Base-by-base conservation (phyloP, 2,888 invertebrate species). In the Dasypogon diadema region DNA sequence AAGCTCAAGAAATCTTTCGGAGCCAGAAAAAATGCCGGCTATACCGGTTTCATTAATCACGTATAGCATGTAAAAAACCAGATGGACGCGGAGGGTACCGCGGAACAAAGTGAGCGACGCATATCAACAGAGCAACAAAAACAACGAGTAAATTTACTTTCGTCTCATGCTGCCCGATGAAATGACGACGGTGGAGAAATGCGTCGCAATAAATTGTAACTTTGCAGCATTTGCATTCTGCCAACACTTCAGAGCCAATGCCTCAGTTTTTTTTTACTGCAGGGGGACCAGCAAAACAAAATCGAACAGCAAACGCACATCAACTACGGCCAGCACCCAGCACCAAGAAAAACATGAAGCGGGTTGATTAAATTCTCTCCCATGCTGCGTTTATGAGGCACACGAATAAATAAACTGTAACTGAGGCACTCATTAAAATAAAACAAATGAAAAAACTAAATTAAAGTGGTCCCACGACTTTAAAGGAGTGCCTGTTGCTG, bases 121-220 rank as follows among this genome's bases (percentile, higher is more conserved):
- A 58, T 58, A 26, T 58, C 30, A 58, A 58, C 6, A 8, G 26
- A 58, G 8, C 26, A 4, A 58, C 30, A 30, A 58, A 30, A 58
- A 58, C 16, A 58, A 16, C 24, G 30, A 16, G 34, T 58, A 34
- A 5, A 26, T 58, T 30, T 30, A 30, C 30, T 30, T 8, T 30
- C 30, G 30, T 30, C 30, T 30, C 6, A 30, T 30, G 14, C 30
- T 58, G 58, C n/a, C 58, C 34, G 30, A 58, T 14, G 30, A 5
- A 30, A 3, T 30, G 30, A 30, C 16, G 26, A n/a, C 6, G 3
- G 30, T 16, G 26, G 58, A 26, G 58, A 58, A 58, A 24, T 58
- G 58, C 58, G 58, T 30, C 58, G 58, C 26, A 58, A 58, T 34
- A 58, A 58, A 30, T 58, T 16, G 58, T 30, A 26, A 30, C 12